These are phyloP conservation scores for Aleiodes sp. DNA, from an alignment of 1,140 invertebrate genomes.

Conservation along the genomic window DNA sequence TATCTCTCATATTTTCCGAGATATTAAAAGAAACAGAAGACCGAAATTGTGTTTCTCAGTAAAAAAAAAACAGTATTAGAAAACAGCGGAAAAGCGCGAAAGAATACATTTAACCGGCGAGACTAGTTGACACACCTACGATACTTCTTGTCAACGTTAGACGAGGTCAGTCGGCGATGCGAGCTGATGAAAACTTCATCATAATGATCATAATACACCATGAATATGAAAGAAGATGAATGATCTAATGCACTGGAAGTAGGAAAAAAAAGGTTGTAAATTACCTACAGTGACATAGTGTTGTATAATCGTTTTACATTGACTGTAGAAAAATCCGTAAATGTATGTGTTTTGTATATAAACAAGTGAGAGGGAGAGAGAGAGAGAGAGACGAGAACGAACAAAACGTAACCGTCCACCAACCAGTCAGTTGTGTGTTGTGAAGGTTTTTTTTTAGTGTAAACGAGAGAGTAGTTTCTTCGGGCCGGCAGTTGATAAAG, in stretches of 20 bases:
- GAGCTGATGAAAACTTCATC: background rate
- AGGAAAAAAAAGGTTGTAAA: background rate
- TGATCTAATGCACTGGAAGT: no score
- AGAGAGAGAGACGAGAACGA: background rate
- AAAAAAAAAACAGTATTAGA: background rate
- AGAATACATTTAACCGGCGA: no score
- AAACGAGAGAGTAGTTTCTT: constrained; percentile 1
- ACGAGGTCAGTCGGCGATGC: background rate
- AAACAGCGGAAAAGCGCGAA: no score
- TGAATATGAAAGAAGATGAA: no score
- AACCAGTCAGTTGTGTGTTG: no score
- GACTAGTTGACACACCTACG: background rate
- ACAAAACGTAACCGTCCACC: background rate
- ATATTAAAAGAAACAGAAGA: no score
- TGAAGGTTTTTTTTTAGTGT: no score
- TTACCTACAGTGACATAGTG: background rate
- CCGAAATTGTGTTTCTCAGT: background rate
- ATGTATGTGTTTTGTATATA: constrained; percentile 2
- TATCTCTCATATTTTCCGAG: no score
- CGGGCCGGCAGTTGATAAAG: constrained; percentile 15
- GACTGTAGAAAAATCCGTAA: background rate
- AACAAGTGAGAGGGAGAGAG: background rate
- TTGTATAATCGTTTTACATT: background rate
- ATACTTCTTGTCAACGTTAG: background rate
- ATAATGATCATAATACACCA: no score